A percentile compares a stretch with the other conserved stretches of the same genome.
Conservation (phyloP, 92 coral and sea anemone species). For the Zoanthus sociatus region DNA sequence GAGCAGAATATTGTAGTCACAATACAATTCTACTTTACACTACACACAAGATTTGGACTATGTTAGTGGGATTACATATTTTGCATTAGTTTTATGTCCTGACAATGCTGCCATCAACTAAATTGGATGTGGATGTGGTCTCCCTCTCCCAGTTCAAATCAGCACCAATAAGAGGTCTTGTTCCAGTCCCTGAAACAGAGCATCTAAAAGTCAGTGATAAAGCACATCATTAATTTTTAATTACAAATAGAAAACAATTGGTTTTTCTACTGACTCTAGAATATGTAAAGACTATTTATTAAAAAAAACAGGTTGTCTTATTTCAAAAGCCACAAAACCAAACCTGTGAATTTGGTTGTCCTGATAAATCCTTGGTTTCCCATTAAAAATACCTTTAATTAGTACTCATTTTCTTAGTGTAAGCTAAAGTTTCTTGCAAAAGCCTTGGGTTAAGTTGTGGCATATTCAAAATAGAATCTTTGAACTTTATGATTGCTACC, state of each 20-base stretch:
- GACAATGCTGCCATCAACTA: slow-evolving; percentile 53
- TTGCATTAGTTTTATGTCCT: slow-evolving; percentile 36
- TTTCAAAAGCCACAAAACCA: too few relatives aligned
- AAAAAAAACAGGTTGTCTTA: too few relatives aligned
- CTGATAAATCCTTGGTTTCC: too few relatives aligned
- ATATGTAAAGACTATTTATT: too few relatives aligned
- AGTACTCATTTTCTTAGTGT: too few relatives aligned
- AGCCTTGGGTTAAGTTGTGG: too few relatives aligned
- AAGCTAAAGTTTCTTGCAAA: too few relatives aligned
- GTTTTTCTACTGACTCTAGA: too few relatives aligned
- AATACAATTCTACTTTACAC: neutral
- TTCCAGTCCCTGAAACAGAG: slow-evolving; percentile 32
- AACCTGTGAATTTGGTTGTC: too few relatives aligned
- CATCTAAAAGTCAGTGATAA: neutral
- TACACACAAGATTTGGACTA: neutral
- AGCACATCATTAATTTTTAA: neutral
- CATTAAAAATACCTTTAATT: too few relatives aligned
- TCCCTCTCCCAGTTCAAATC: slow-evolving; percentile 92
- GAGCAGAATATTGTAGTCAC: neutral
- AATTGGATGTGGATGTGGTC: slow-evolving; percentile 78
- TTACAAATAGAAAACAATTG: neutral
- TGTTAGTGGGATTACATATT: neutral
- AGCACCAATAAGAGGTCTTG: slow-evolving; percentile 78
- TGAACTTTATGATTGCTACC: too few relatives aligned
- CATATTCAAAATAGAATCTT: too few relatives aligned